Conservation (phyloP, 2,113 vertebrate genomes). For the Salvelinus sp. region DNA sequence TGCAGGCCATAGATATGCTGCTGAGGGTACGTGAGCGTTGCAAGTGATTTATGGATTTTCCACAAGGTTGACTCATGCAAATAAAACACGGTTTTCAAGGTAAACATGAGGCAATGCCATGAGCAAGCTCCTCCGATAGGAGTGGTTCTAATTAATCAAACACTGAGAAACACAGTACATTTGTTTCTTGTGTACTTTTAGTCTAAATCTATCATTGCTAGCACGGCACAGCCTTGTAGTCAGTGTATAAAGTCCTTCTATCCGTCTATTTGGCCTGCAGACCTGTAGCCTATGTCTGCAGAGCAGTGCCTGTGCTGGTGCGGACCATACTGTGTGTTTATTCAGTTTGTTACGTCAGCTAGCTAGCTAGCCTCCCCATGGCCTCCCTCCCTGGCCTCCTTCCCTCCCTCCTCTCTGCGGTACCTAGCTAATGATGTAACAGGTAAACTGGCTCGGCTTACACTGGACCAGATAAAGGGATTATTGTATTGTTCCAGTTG, state of each 20-base stretch:
- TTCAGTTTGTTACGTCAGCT: slow-evolving; percentile 25
- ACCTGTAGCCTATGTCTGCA: background rate
- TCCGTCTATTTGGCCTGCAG: background rate
- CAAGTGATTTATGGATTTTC: slow-evolving; percentile 70
- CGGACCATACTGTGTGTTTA: slow-evolving; percentile 14
- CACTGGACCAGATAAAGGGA: slow-evolving; percentile 63
- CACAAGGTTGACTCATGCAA: slow-evolving; percentile 68
- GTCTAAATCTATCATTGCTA: background rate
- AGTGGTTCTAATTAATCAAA: slow-evolving; percentile 37
- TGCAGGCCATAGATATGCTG: slow-evolving; percentile 33
- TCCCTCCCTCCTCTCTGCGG: slow-evolving; percentile 4
- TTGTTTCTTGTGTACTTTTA: background rate
- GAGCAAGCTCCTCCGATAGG: slow-evolving; percentile 34
- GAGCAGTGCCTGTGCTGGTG: background rate
- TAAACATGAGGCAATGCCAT: slow-evolving; percentile 53
- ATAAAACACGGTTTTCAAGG: slow-evolving; percentile 66
- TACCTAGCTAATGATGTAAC: slow-evolving; percentile 65
- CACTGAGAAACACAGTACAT: slow-evolving; percentile 39
- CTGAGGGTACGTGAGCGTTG: slow-evolving; percentile 44
- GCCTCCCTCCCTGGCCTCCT: background rate
- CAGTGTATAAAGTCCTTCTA: background rate
- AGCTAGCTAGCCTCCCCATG: background rate
- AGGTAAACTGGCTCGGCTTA: slow-evolving; percentile 61
- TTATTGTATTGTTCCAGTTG: slow-evolving; percentile 63
- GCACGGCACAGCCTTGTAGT: background rate